These are phyloP conservation scores for Bucco capensis DNA, from an alignment of 2,113 vertebrate species.

Conservation along the genomic window DNA sequence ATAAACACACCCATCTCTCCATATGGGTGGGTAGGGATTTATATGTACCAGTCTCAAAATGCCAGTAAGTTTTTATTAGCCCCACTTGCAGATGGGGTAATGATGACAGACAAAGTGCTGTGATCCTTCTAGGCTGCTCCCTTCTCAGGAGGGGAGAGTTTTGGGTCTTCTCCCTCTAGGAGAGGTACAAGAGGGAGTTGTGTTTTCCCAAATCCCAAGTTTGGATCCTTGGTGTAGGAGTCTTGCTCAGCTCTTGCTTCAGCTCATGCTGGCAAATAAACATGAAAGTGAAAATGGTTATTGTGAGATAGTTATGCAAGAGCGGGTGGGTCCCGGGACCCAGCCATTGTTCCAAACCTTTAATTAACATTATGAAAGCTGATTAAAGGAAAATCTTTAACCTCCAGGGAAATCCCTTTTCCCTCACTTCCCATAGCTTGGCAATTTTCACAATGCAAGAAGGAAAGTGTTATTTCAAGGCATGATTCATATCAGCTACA, in stretches of 20 bases:
- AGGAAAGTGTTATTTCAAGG: conserved; percentile 53
- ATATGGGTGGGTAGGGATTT: background rate
- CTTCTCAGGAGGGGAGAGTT: background rate
- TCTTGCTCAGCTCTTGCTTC: background rate
- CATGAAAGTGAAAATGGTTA: conserved; percentile 45
- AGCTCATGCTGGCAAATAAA: conserved; percentile 33
- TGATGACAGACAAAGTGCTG: background rate
- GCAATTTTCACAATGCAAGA: conserved; percentile 44
- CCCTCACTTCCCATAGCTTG: conserved; percentile 26
- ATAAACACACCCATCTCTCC: conserved; percentile 19
- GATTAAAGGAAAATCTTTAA: conserved; percentile 72
- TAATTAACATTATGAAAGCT: conserved; percentile 66
- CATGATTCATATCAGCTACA: conserved; percentile 46
- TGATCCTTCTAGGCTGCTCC: background rate
- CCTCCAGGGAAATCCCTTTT: conserved; percentile 61
- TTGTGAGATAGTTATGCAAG: conserved; percentile 58
- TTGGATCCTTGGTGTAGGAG: background rate
- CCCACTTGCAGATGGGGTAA: background rate
- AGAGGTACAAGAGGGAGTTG: background rate
- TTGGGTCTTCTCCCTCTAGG: background rate
- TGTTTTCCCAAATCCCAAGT: background rate
- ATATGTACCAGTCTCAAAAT: background rate
- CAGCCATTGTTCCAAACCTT: conserved; percentile 69
- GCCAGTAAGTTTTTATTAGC: background rate
- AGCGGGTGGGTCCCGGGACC: conserved; percentile 54